These are phyloP conservation scores for Deilephila elpenor DNA, from an alignment of 2,888 invertebrate species.

Conservation along the genomic window DNA sequence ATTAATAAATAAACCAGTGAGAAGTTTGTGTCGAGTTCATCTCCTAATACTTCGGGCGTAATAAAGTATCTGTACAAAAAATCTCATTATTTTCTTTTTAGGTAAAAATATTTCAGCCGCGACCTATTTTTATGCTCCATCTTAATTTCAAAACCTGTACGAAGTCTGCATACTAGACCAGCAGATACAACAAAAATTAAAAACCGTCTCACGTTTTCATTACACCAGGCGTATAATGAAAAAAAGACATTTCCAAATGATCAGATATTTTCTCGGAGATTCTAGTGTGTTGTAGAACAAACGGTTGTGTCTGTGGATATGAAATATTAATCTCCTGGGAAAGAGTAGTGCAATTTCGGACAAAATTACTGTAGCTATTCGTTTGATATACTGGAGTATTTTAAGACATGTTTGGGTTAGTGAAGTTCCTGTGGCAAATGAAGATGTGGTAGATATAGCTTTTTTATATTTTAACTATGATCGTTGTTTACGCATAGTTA, in stretches of 20 bases:
- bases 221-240: not conserved
- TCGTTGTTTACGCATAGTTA: no score
- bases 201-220: not conserved
- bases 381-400: no score
- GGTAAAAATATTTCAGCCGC: not conserved
- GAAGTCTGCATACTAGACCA: not conserved
- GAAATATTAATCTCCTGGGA: slow-evolving; percentile 44
- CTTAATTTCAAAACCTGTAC: not conserved
- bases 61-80: not conserved
- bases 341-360: slow-evolving; percentile 38
- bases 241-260: slow-evolving; percentile 12
- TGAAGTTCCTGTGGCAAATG: no score
- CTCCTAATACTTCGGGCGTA: no score
- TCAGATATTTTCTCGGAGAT: slow-evolving; percentile 11
- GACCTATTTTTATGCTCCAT: not conserved
- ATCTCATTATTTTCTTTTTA: not conserved
- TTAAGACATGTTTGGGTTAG: no score
- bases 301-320: slow-evolving; percentile 35
- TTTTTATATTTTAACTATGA: no score
- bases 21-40: no score
- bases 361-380: slow-evolving; percentile 13
- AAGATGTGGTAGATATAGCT: no score
- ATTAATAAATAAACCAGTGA: no score
- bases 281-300: slow-evolving; percentile 35
- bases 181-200: not conserved